phyloP scores from a whole-genome alignment of 2,797 vertebrate genomes.

The Pipistrellus nathusii region DNA sequence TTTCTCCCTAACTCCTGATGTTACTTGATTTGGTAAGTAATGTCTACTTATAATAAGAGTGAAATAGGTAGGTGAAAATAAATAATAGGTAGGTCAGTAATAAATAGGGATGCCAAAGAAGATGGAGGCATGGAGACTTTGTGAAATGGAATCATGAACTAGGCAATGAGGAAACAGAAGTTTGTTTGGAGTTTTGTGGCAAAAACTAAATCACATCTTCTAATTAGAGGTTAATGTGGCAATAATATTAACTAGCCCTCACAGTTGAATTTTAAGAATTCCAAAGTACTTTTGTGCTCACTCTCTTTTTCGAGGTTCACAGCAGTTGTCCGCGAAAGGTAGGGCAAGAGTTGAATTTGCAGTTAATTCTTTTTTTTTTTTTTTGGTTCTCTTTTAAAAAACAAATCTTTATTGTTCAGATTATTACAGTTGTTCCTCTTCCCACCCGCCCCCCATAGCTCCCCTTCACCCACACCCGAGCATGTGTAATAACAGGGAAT shows the following conservation, averaged over 20 bases:
- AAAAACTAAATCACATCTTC: conserved; percentile 8
- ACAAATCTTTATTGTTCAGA: too few relatives aligned
- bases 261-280: conserved; percentile 54
- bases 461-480: neutral
- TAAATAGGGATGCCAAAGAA: conserved; percentile 22
- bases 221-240: neutral
- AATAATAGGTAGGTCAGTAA: neutral
- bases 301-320: conserved; percentile 12
- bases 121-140: conserved; percentile 8
- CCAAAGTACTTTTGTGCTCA: neutral
- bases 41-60: conserved; percentile 10
- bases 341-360: conserved; percentile 8
- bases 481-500: neutral
- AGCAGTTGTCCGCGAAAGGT: neutral
- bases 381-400: too few relatives aligned
- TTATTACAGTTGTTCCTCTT: too few relatives aligned
- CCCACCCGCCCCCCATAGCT: too few relatives aligned
- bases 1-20: neutral
- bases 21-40: conserved; percentile 53
- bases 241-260: conserved; percentile 8
- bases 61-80: conserved; percentile 14
- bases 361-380: conserved; percentile 19
- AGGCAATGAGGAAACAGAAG: conserved; percentile 11
- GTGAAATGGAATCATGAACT: neutral
- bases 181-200: conserved; percentile 31